Evolutionary conservation across 2,888 invertebrate genomes (phyloP).

Genomic region (Drepana falcataria): DNA sequence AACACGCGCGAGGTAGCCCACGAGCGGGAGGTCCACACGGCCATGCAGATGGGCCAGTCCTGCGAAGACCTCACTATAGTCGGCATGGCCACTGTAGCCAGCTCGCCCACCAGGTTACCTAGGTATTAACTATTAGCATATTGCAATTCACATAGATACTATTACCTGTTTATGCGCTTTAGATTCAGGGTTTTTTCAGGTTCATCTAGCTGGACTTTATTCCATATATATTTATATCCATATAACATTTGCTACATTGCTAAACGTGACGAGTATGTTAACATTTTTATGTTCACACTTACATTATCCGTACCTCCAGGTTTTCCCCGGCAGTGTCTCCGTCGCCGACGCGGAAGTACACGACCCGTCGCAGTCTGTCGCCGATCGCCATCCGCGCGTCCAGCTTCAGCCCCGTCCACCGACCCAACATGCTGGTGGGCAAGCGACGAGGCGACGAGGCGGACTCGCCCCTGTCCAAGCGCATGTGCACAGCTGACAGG

Average conservation of each 20-base stretch:
- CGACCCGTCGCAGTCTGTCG: constrained; percentile 90
- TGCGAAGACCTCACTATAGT: constrained; percentile 91
- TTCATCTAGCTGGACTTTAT: not conserved
- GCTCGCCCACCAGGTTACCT: constrained; percentile 74
- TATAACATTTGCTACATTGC: not conserved
- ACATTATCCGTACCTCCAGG: constrained; percentile 38
- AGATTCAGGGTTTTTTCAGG: not conserved
- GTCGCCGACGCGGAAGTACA: constrained; percentile 91
- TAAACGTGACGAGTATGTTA: not conserved
- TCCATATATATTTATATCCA: too few relatives aligned
- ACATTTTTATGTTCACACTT: not conserved
- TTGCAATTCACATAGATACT: not conserved
- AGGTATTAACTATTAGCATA: constrained; percentile 44
- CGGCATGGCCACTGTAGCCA: constrained; percentile 63
- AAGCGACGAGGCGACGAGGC: constrained; percentile 83
- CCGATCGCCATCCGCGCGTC: constrained; percentile 92
- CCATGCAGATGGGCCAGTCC: constrained; percentile 96
- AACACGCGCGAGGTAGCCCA: constrained; percentile 93
- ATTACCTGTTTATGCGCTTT: not conserved
- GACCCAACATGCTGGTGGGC: constrained; percentile 71
- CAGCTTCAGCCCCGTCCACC: constrained; percentile 82
- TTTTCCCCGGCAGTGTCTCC: constrained; percentile 83
- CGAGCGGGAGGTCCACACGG: constrained; percentile 93
- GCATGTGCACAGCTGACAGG: constrained; percentile 56
- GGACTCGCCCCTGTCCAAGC: constrained; percentile 66